Percentiles rank a stretch among this genome's conserved stretches.
Conservation (phyloP, 2,113 vertebrate genomes). For the Colinus virginianus region DNA sequence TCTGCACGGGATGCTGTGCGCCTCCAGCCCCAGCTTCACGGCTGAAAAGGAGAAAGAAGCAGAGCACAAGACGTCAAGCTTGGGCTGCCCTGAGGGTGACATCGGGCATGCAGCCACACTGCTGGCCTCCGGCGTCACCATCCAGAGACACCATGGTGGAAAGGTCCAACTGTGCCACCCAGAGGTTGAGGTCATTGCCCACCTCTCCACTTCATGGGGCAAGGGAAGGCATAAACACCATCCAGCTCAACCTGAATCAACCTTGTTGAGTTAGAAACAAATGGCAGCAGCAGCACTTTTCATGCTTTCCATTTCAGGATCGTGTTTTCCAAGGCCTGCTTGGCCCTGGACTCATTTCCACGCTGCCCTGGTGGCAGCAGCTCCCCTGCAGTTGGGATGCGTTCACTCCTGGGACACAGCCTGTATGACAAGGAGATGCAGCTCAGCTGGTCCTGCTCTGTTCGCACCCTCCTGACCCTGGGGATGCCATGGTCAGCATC, state of each 20-base stretch:
- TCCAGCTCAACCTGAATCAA: not conserved
- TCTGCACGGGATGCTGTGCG: not conserved
- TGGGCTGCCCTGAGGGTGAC: not conserved
- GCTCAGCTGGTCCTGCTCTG: not conserved
- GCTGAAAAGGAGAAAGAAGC: not conserved
- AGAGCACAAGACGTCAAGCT: not conserved
- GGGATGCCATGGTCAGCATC: not conserved
- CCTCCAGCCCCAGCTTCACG: not conserved
- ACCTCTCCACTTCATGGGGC: rapidly evolving
- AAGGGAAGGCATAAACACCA: not conserved
- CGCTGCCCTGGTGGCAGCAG: not conserved
- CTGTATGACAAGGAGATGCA: not conserved
- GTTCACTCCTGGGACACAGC: not conserved
- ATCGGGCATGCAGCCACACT: not conserved
- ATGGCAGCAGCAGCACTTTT: not conserved
- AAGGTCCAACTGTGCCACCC: rapidly evolving
- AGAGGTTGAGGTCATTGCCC: rapidly evolving
- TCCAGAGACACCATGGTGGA: not conserved
- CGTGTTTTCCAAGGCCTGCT: not conserved
- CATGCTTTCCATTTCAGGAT: not conserved
- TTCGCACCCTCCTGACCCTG: too few species aligned
- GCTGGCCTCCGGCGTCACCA: not conserved
- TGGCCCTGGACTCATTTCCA: not conserved
- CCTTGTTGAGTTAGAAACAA: not conserved
- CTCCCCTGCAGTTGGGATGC: not conserved